Base-by-base conservation (phyloP, 1,140 invertebrate genomes). In the Drosophila subpulchrella region DNA sequence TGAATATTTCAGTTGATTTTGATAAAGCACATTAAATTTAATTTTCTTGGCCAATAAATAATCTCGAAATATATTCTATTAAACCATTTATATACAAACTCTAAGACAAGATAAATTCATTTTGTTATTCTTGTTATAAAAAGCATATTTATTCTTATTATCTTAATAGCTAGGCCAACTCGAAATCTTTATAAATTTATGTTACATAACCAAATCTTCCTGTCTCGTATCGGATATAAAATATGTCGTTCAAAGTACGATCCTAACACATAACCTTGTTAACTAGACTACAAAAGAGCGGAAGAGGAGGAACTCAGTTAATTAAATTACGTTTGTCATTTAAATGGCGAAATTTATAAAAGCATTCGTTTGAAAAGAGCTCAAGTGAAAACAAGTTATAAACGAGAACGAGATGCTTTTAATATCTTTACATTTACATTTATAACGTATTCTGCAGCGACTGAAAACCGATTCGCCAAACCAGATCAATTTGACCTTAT, bases 401-500 rank as follows among this genome's bases (percentile, higher is more conserved):
- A 71, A 71, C 34, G 48, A 71, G 65, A 71, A 71, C 65, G 65
- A 70, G 65, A 71, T 36, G 56, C 38, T 38, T n/a, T 48, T 13
- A 17, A 32, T 20, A 24, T 41, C 20, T 71, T 71, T 71, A 71
- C 67, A 70, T 71, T 71, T 70, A 71, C 63, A 71, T 71, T 70
- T 42, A 70, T 57, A 70, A 57, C 51, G 17, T 41, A 71, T 70
- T 68, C 63, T 56, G 63, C 51, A 20, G n/a, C 44, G 30, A 44
- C 12, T 27, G 10, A 51, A 34, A 34, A 51, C 12, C 65, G 34
- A 70, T 71, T 57, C 51, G 65, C 67, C 42, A 71, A 71, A 71
- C 67, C 65, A 57, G 65, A 71, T 70, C 36, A 44, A 41, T 71
- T 70, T 41, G 67, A 71, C 67, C 67, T 71, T 71, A 71, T 70